Evolutionary conservation across 2,888 invertebrate genomes (phyloP), one percentile per base, ranked within the genome.

Genomic region (Ferdinandea cuprea): DNA sequence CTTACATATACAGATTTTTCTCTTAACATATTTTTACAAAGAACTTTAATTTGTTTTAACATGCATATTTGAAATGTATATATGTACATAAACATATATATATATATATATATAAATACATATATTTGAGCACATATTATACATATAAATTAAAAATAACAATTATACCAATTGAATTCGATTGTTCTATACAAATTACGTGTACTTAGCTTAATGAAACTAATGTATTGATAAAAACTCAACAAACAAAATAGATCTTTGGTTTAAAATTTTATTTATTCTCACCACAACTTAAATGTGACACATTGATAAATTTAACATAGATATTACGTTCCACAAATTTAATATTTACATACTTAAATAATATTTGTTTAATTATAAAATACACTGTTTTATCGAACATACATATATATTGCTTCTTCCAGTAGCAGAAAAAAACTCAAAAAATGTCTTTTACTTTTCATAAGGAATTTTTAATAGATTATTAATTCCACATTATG

Each of bases 191-290:
- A 46, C 56, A 56, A 32, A 35, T 28, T 71, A 32, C 4, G 13
- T 32, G 21, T 71, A 9, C 50, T 59, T n/a, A 13, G 9, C 11
- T 52, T 59, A 44, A 52, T 61, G 4, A 59, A 61, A 48, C 17
- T 13, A 13, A 44, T 37, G n/a, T 72, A 63, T 63, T 72, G 72
- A 72, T 44, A 61, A 72, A 72, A 63, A 72, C 61, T 72, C 72
- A 72, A 72, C 71, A 21, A 44, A 72, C 21, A 54, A 72, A 71
- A 25, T 25, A 25, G 5, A 72, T 72, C 72, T 72, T 72, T 72
- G 72, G 72, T 52, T 54, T 54, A n/a, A 63, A 42, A 59, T 59
- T 61, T 19, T 44, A 58, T 58, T 59, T 48, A 46, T 19, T 11
- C 30, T 13, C 30, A 48, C 28, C 48, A 30, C 19, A 40, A 19